phyloP scores from a whole-genome alignment of 2,113 vertebrate species.

The Strigops habroptila region DNA sequence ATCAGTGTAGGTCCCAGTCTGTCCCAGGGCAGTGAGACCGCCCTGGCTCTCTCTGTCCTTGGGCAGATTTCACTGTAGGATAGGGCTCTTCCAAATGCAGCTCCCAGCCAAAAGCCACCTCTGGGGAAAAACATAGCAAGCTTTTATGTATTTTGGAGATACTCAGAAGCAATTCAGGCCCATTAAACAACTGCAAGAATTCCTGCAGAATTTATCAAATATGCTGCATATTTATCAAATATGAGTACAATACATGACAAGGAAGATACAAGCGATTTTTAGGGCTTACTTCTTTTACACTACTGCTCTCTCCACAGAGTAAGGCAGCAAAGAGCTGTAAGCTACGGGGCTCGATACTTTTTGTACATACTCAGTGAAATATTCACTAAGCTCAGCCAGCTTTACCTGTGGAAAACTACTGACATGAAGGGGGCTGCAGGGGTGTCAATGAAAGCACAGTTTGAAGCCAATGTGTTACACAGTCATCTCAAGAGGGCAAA shows the following conservation, averaged over 20 bases:
- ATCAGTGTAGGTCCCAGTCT: accelerated
- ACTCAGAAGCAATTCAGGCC: neutral
- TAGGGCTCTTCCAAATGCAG: neutral
- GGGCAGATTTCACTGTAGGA: neutral
- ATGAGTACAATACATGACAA: neutral
- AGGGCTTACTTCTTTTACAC: neutral
- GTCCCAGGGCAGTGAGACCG: accelerated
- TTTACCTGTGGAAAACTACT: neutral
- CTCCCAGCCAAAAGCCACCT: neutral
- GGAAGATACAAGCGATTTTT: neutral
- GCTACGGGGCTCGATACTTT: neutral
- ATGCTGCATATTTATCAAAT: neutral
- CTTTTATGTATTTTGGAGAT: neutral
- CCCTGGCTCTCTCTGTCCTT: neutral
- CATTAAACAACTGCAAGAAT: neutral
- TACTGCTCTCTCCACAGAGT: neutral
- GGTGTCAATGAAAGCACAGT: neutral
- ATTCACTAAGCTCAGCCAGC: neutral
- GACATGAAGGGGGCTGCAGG: neutral
- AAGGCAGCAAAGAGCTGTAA: neutral
- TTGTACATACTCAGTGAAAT: neutral
- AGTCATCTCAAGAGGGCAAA: neutral
- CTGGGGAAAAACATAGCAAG: neutral
- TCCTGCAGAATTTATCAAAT: neutral
- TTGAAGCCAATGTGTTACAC: neutral